These are phyloP conservation scores for Anguilla obscura DNA, from an alignment of 2,797 vertebrate species.

Conservation along the genomic window DNA sequence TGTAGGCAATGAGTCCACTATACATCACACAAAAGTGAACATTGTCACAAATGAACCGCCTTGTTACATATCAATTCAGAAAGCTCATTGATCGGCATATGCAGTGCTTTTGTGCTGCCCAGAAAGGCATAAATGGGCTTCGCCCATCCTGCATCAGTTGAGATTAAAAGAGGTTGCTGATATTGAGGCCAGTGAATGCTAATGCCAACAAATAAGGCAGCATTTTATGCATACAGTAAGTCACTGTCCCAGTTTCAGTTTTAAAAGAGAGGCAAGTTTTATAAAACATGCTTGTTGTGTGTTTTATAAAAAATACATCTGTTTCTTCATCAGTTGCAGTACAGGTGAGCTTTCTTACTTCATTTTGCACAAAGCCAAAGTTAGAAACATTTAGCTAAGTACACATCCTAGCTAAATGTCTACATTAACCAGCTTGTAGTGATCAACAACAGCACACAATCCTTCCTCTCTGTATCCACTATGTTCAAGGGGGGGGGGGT, in stretches of 20 bases:
- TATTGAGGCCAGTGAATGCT: background rate
- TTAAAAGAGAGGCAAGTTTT: background rate
- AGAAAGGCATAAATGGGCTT: background rate
- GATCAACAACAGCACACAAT: background rate
- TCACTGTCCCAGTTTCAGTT: background rate
- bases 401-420: background rate
- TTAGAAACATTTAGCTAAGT: background rate
- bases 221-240: background rate
- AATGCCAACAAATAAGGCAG: background rate
- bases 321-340: background rate
- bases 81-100: background rate
- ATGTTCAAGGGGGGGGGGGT: background rate
- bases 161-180: background rate
- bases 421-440: background rate
- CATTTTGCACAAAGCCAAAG: background rate
- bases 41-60: background rate
- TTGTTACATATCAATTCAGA: background rate
- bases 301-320: background rate
- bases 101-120: background rate
- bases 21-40: background rate
- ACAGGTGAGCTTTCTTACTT: background rate
- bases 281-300: background rate
- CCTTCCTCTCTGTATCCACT: background rate
- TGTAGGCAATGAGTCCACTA: background rate
- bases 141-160: background rate